Evolutionary conservation across 1,140 invertebrate species (phyloP).

Genomic region (Caenorhabditis brenneri): DNA sequence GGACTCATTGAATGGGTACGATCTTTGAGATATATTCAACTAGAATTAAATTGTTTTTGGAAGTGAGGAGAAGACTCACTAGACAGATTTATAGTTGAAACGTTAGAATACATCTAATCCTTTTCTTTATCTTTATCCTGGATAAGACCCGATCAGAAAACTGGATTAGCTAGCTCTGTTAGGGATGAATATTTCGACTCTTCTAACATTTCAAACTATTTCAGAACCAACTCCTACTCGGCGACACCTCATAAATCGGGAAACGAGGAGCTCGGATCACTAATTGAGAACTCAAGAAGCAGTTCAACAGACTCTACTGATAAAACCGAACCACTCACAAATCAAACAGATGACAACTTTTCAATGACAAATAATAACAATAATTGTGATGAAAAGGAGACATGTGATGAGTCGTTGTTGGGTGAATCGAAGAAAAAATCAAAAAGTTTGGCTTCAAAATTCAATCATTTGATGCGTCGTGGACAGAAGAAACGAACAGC

Average conservation of each 20-base stretch:
- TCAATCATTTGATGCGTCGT: constrained; percentile 44
- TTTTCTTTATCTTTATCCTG: too few species aligned
- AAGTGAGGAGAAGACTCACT: not conserved
- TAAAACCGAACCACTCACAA: constrained; percentile 17
- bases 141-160: too few species aligned
- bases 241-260: constrained; percentile 1
- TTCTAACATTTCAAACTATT: not conserved
- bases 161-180: too few species aligned
- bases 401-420: constrained; percentile 19
- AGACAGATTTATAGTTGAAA: not conserved
- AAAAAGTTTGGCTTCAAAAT: constrained; percentile 23
- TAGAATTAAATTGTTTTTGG: not conserved
- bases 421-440: constrained; percentile 28
- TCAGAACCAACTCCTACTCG: constrained; percentile 14
- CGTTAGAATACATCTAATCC: not conserved
- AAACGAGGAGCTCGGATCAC: constrained; percentile 5
- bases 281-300: constrained; percentile 12
- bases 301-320: constrained; percentile 5
- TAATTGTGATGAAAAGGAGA: constrained; percentile 11
- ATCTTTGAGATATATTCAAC: constrained; percentile 13
- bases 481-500: constrained; percentile 59
- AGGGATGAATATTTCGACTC: not conserved
- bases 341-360: constrained; percentile 26
- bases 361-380: constrained; percentile 27
- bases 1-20: constrained; percentile 31